Evolutionary conservation across 2,888 invertebrate species (phyloP).

Genomic region (Blera fallax): DNA sequence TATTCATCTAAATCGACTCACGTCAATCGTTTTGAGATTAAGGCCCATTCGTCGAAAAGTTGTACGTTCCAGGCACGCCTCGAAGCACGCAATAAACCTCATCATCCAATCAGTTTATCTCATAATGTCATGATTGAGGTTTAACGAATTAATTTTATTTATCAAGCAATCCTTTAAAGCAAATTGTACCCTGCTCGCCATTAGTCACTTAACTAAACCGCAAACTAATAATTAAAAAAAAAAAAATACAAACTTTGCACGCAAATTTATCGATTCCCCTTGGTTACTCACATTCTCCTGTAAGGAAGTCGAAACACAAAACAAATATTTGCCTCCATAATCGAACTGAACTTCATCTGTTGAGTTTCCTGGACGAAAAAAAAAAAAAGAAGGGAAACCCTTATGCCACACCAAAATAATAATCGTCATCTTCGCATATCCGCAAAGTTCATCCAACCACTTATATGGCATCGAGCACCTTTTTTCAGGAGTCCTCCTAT

Average conservation of each 20-base stretch:
- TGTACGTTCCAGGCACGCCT: conserved; percentile 1
- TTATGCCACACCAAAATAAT: conserved; percentile 20
- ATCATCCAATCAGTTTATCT: conserved; percentile 13
- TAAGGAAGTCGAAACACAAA: conserved; percentile 34
- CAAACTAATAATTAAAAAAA: neutral
- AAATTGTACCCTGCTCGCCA: conserved; percentile 38
- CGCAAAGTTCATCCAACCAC: conserved; percentile 39
- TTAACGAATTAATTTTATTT: conserved; percentile 22
- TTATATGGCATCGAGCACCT: conserved; percentile 54
- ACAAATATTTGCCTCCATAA: conserved; percentile 62
- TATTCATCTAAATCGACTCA: conserved; percentile 26
- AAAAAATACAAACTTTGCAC: conserved; percentile 36
- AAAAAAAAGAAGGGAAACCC: neutral
- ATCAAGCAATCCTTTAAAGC: conserved; percentile 18
- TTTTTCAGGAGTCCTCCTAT: conserved; percentile 59
- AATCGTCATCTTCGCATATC: conserved; percentile 39
- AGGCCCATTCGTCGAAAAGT: neutral
- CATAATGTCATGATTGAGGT: conserved; percentile 43
- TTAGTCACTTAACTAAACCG: conserved; percentile 27
- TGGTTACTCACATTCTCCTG: neutral
- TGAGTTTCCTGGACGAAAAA: conserved; percentile 14
- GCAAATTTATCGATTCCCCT: conserved; percentile 4
- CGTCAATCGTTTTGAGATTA: conserved; percentile 41
- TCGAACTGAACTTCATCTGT: conserved; percentile 64
- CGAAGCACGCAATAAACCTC: conserved; percentile 42